Conservation (phyloP, 2,113 vertebrate genomes). For the Misgurnus anguillicaudatus region DNA sequence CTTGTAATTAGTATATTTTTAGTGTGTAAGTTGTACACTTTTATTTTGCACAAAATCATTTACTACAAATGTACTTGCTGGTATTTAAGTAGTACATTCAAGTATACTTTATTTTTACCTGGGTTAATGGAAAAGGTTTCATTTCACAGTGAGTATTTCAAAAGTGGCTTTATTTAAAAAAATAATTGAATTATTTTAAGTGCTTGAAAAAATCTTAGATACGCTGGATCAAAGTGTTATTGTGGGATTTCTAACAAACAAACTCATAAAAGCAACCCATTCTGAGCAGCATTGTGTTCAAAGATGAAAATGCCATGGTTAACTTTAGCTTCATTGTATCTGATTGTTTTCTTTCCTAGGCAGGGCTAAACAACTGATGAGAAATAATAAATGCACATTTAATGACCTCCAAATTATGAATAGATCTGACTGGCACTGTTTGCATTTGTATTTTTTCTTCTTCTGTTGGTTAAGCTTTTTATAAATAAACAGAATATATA, state of each 20-base stretch:
- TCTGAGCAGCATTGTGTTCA: neutral
- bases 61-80: too few species aligned
- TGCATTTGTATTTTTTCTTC: neutral
- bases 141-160: too few species aligned
- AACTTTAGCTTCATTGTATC: neutral
- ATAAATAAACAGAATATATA: neutral
- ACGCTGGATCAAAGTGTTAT: neutral
- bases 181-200: too few species aligned
- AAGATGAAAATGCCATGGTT: neutral
- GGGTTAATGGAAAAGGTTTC: too few species aligned
- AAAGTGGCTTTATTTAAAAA: too few species aligned
- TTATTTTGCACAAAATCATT: too few species aligned
- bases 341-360: neutral
- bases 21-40: too few species aligned
- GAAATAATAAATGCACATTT: neutral
- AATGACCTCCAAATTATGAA: conserved; percentile 1
- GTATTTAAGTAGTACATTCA: too few species aligned
- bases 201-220: neutral
- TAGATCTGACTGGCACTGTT: neutral
- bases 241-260: neutral
- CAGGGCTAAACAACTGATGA: neutral
- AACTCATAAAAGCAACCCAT: neutral
- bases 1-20: too few species aligned
- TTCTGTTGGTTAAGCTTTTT: neutral
- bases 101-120: too few species aligned